Evolutionary conservation across 1,140 invertebrate genomes (phyloP).

Genomic region (Sitobion miscanthi): DNA sequence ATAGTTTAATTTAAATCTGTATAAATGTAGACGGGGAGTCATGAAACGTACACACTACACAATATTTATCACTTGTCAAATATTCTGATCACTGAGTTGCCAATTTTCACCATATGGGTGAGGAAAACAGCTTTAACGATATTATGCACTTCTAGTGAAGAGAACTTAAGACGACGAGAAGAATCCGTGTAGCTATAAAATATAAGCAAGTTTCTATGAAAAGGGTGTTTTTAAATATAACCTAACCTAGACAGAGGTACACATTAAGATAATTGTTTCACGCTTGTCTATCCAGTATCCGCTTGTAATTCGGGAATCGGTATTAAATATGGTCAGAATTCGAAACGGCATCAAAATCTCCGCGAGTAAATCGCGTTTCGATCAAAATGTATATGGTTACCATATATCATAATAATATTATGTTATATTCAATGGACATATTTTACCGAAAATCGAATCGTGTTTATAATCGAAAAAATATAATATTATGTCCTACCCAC

Average conservation of each 20-base stretch:
- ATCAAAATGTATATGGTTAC: neutral
- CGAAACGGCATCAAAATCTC: neutral
- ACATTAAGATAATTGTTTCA: neutral
- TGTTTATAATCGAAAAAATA: neutral
- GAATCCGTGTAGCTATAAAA: no score
- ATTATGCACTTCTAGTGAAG: no score
- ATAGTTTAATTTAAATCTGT: no score
- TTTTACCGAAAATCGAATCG: neutral
- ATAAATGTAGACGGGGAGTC: no score
- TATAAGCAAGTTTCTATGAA: neutral
- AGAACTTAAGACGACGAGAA: no score
- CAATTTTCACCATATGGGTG: no score
- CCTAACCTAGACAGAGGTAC: neutral
- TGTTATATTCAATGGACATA: neutral
- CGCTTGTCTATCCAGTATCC: no score
- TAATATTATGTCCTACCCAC: neutral
- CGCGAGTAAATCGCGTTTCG: neutral
- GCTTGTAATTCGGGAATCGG: neutral
- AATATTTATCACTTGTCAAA: no score
- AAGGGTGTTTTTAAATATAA: neutral
- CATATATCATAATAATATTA: neutral
- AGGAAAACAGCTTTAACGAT: no score
- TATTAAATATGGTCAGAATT: neutral
- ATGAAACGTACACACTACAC: no score
- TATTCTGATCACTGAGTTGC: no score